Evolutionary conservation across 2,797 vertebrate species (phyloP).

Genomic region (Artibeus jamaicensis): DNA sequence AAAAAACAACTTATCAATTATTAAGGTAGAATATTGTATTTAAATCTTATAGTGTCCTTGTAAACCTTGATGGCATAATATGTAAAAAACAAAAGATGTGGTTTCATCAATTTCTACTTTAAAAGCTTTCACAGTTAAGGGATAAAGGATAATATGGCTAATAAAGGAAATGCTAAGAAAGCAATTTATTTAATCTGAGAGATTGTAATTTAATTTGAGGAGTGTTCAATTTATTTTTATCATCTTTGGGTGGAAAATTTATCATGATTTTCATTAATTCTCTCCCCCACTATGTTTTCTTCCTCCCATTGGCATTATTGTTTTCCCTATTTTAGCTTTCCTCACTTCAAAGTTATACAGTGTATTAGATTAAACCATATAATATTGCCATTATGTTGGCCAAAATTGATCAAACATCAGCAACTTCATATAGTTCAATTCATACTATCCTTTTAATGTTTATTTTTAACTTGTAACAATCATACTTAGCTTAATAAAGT

Average conservation of each 20-base stretch:
- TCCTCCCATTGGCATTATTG: too few relatives aligned
- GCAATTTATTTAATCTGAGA: not conserved
- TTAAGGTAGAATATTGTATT: conserved; percentile 21
- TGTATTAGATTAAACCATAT: not conserved
- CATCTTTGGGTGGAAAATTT: not conserved
- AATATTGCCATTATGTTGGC: not conserved
- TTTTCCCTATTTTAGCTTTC: not conserved
- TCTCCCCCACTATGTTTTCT: not conserved
- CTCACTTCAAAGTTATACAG: not conserved
- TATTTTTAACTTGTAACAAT: not conserved
- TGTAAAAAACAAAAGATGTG: conserved; percentile 50
- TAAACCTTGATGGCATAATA: conserved; percentile 36
- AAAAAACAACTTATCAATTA: not conserved
- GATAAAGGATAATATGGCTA: conserved; percentile 40
- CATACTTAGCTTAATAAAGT: not conserved
- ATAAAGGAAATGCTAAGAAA: conserved; percentile 56
- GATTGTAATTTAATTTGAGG: not conserved
- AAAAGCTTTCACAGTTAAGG: conserved; percentile 63
- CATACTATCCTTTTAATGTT: not conserved
- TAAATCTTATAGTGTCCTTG: conserved; percentile 25
- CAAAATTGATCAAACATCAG: not conserved
- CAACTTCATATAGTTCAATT: not conserved
- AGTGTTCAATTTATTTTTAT: not conserved
- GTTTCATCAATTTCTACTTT: conserved; percentile 51
- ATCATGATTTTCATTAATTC: not conserved